These are phyloP conservation scores for Knipowitschia caucasica DNA, from an alignment of 2,797 vertebrate species.

Conservation along the genomic window DNA sequence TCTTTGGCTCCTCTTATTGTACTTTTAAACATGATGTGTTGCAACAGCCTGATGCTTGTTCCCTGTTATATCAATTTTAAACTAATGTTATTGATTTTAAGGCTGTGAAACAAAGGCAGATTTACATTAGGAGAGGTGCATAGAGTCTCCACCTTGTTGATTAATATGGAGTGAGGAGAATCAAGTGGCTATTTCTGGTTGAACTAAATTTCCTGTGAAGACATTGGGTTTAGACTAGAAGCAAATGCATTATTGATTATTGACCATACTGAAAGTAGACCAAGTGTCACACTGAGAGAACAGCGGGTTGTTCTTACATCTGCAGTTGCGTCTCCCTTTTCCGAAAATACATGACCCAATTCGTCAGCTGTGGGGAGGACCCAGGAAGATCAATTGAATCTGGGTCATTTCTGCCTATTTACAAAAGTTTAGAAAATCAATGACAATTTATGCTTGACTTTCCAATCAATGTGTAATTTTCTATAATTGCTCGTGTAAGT, in stretches of 20 bases:
- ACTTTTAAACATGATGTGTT: too few relatives aligned
- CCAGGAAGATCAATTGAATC: constrained; percentile 37
- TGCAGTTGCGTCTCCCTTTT: constrained; percentile 27
- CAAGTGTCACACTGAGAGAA: constrained; percentile 19
- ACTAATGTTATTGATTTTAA: too few relatives aligned
- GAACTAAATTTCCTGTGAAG: background rate
- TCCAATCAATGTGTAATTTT: constrained; percentile 7
- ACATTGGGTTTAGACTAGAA: background rate
- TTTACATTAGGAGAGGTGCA: background rate
- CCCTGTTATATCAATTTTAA: too few relatives aligned
- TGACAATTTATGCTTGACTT: background rate
- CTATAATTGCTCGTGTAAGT: constrained; percentile 8
- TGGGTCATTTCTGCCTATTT: constrained; percentile 25
- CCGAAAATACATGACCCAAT: constrained; percentile 59
- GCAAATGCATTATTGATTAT: constrained; percentile 5
- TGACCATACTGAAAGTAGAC: background rate
- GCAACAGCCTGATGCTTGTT: too few relatives aligned
- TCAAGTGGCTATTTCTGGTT: background rate
- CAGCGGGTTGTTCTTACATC: constrained; percentile 38
- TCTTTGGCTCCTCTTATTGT: too few relatives aligned
- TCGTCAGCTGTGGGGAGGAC: constrained; percentile 37
- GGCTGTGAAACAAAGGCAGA: background rate
- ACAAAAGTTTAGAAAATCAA: background rate
- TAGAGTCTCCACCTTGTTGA: background rate
- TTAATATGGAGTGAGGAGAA: background rate